These are phyloP conservation scores for Antechinus flavipes DNA, from an alignment of 2,113 vertebrate genomes.

Conservation along the genomic window DNA sequence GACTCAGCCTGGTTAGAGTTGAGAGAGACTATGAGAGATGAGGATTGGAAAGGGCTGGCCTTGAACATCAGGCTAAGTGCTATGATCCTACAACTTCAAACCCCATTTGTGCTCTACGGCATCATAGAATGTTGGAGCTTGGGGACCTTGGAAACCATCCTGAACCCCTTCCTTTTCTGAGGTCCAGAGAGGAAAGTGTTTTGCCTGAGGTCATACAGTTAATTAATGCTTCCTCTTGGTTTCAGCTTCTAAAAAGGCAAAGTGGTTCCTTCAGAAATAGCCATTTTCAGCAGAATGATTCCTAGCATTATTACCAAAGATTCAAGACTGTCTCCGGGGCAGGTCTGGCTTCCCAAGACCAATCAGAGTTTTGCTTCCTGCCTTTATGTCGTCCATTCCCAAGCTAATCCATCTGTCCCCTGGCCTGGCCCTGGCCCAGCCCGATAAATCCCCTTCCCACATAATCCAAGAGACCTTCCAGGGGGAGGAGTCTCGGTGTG, in stretches of 20 bases:
- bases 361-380: constrained; percentile 1
- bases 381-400: not conserved
- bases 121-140: not conserved
- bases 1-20: not conserved
- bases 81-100: not conserved
- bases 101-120: not conserved
- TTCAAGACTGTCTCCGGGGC: not conserved
- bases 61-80: not conserved
- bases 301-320: not conserved
- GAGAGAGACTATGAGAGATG: not conserved
- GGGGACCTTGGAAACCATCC: not conserved
- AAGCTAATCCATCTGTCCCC: not conserved
- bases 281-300: not conserved
- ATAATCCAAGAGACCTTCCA: not conserved
- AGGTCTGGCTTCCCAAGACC: not conserved
- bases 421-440: not conserved
- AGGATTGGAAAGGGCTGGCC: not conserved
- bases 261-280: not conserved
- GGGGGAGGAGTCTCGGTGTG: not conserved
- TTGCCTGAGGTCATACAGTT: not conserved
- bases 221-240: not conserved
- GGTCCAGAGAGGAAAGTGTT: not conserved
- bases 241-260: not conserved
- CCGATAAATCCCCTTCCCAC: not conserved
- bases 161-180: not conserved